Conservation (phyloP, 2,888 invertebrate species). For the Nomada lathburiana region DNA sequence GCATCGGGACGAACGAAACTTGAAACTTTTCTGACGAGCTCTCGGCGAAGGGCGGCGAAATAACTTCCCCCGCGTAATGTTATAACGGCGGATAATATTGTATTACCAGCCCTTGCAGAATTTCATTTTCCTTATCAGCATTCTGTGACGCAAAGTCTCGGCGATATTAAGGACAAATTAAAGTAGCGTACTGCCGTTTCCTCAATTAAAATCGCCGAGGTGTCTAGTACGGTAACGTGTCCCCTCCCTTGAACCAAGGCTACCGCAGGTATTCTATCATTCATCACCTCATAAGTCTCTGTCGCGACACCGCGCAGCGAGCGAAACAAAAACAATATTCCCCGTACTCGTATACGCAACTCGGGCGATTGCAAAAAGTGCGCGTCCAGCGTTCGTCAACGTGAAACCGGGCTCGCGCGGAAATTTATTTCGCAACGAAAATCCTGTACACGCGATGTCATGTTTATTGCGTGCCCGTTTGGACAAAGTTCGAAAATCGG, state of each 20-base stretch:
- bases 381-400: not conserved
- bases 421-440: not conserved
- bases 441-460: too few species aligned
- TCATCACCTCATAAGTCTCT: not conserved
- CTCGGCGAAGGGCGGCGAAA: too few species aligned
- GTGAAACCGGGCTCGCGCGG: not conserved
- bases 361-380: too few species aligned
- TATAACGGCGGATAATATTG: too few species aligned
- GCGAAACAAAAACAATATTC: not conserved
- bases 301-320: not conserved
- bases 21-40: too few species aligned
- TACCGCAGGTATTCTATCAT: not conserved
- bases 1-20: not conserved
- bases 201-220: not conserved
- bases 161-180: too few species aligned
- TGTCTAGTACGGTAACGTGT: too few species aligned
- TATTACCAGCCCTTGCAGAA: too few species aligned
- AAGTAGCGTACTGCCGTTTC: not conserved
- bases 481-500: constrained; percentile 12
- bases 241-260: not conserved
- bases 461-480: not conserved
- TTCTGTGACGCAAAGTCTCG: too few species aligned
- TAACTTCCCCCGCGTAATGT: too few species aligned
- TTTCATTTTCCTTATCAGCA: too few species aligned
- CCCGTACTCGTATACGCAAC: not conserved